Evolutionary conservation across 2,113 vertebrate species (phyloP), one percentile per base, ranked within the genome.

Genomic region (Melanerpes formicivorus): DNA sequence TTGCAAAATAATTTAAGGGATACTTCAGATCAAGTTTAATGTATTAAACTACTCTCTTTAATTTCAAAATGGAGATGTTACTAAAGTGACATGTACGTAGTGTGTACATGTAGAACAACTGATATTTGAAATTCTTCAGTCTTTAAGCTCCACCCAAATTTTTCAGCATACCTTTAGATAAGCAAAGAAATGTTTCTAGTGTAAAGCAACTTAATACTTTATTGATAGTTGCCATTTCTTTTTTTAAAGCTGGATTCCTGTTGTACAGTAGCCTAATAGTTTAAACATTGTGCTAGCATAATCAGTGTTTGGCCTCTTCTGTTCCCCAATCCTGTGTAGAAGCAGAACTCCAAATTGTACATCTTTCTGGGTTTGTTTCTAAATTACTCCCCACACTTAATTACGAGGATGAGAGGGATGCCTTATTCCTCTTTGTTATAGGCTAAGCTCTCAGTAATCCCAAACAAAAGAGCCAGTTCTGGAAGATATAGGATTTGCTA

Each of bases 381-480:
- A 99, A 99, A 99, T 98, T 98, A 99, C 98, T 99, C 99, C 98
- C 98, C 98, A 98, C 98, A 99, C 99, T 99, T 99, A 99, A 99
- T 99, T 99, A 99, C 96, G 98, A 98, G 98, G 98, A 99, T 98
- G 98, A 99, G 99, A 98, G 98, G 98, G 98, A 98, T 98, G 98
- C 98, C 99, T 99, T 98, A 99, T 99, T 98, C 98, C 98, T 98
- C 98, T 99, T 99, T 99, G 99, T 99, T 98, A 99, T 98, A 97
- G 98, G 98, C 98, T 99, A 99, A 99, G 98, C 99, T 99, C 98
- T 97, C 98, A 98, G 98, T 99, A 99, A 99, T 99, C 99, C 99
- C 99, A 99, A 99, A 99, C 99, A 99, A 99, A 99, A 98, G 98
- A 98, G 98, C 97, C 98, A 99, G 98, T 98, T 99, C 99, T 98